Evolutionary conservation across 2,113 vertebrate species (phyloP), one percentile per base, ranked within the genome.

Genomic region (Cebus imitator): DNA sequence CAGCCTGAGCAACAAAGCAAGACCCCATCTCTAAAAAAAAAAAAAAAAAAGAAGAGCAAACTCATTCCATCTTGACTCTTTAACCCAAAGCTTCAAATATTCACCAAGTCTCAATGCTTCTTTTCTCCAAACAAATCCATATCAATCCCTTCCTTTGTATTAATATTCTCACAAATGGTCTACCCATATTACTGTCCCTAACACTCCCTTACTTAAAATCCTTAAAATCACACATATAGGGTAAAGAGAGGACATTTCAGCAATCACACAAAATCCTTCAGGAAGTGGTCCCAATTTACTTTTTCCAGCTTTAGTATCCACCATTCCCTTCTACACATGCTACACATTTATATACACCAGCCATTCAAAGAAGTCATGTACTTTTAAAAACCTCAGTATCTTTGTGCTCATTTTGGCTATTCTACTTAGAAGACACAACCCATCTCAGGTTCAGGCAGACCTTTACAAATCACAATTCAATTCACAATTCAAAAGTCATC

Each of bases 71-170:
- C 43, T 64, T 72, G 68, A 87, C 10, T 40, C 45, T 73, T 16
- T 64, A 32, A 35, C 52, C 45, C 70, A 40, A 90, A 87, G 45
- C 14, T 55, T 95, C 66, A 57, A 32, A 32, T 57, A 61, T 21
- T 52, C 17, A 64, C 27, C 35, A 75, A 86, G 25, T 81, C 23
- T 75, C 72, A 76, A 14, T 68, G 32, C 8, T 80, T 32, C 21
- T 91, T 91, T 91, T 81, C 86, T 86, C 80, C 80, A 90, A 85
- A 75, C n/a, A 48, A 92, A 79, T 43, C 11, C 32, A 52, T 27
- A 55, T 58, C 84, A 80, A 16, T 55, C 30, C 79, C 81, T 64
- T 91, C 50, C 45, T 84, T 55, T 88, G 37, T 82, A 64, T 30
- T 25, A 10, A 10, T 70, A 94, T 30, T 16, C 35, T 88, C 79